Percentiles rank a stretch among this genome's conserved stretches.
phyloP scores from a whole-genome alignment of 2,797 vertebrate genomes.

The Chelidonichthys spinosus region DNA sequence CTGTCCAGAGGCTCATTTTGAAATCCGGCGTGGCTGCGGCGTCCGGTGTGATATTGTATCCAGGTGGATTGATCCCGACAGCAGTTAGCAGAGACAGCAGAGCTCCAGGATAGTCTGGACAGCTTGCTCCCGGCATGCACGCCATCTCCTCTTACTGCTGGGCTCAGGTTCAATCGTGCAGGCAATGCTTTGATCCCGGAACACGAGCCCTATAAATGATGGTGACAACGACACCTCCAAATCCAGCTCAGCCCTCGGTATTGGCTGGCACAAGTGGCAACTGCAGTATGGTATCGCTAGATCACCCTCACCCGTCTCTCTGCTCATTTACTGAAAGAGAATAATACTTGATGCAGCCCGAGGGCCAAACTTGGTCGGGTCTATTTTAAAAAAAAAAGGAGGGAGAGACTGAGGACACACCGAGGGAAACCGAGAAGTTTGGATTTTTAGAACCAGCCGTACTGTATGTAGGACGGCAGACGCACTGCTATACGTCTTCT shows the following conservation, averaged over 20 bases:
- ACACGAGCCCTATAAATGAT: constrained; percentile 60
- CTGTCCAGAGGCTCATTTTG: constrained; percentile 22
- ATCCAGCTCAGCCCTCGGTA: constrained; percentile 9
- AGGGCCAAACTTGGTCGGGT: constrained; percentile 65
- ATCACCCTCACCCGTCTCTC: constrained; percentile 59
- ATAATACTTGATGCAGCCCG: constrained; percentile 48
- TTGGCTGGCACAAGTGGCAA: constrained; percentile 60
- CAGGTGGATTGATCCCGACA: constrained; percentile 44
- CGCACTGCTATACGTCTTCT: not conserved
- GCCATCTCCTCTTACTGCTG: constrained; percentile 67
- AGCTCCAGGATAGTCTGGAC: constrained; percentile 25
- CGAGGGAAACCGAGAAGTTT: constrained; percentile 44
- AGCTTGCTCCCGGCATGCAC: constrained; percentile 43
- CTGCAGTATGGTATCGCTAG: constrained; percentile 11
- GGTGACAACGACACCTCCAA: constrained; percentile 46
- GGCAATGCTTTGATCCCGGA: constrained; percentile 71
- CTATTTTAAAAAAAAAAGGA: constrained; percentile 62
- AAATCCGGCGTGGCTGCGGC: not conserved
- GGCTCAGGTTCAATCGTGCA: constrained; percentile 56
- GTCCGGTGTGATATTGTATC: constrained; percentile 36
- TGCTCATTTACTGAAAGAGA: constrained; percentile 65
- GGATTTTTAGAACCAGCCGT: constrained; percentile 25
- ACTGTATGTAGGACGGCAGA: constrained; percentile 12
- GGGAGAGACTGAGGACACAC: constrained; percentile 12
- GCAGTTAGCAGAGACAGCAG: constrained; percentile 32